A percentile compares a stretch with the other conserved stretches of the same genome.
Conservation (phyloP, 1,140 invertebrate species). For the Gonioctena quinquepunctata region DNA sequence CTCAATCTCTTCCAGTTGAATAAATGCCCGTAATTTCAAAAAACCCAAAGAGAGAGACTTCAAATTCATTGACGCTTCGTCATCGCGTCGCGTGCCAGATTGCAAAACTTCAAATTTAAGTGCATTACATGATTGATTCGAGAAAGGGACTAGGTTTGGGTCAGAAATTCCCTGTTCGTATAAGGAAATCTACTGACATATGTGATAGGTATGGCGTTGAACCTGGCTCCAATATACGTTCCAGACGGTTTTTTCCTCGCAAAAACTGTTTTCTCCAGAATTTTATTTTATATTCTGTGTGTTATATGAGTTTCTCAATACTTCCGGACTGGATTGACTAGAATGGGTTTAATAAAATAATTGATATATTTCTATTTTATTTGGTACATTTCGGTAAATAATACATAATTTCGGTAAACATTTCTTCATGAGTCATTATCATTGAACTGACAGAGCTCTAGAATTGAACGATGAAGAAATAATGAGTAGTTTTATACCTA, state of each 20-base stretch:
- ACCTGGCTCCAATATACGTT: not conserved
- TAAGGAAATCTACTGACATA: not conserved
- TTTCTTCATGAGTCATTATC: too few relatives aligned
- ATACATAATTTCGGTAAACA: too few relatives aligned
- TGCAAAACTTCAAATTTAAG: slow-evolving; percentile 2
- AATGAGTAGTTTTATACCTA: too few relatives aligned
- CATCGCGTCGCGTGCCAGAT: slow-evolving; percentile 1
- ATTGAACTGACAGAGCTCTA: too few relatives aligned
- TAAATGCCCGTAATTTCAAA: not conserved
- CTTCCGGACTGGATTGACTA: not conserved
- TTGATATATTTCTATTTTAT: too few relatives aligned
- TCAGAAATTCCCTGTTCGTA: not conserved
- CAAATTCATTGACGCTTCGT: not conserved
- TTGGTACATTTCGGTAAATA: too few relatives aligned
- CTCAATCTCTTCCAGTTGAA: not conserved
- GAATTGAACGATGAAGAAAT: too few relatives aligned
- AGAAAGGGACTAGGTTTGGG: not conserved
- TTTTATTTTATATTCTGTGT: not conserved
- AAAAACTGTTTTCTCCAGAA: not conserved
- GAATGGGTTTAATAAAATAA: too few relatives aligned
- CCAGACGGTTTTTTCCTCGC: not conserved
- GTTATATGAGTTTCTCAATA: not conserved
- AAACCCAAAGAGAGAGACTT: not conserved
- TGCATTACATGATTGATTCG: slow-evolving; percentile 6
- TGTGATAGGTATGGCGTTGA: not conserved